Conservation (phyloP, 2,113 vertebrate species). For the Amphiprion percula region DNA sequence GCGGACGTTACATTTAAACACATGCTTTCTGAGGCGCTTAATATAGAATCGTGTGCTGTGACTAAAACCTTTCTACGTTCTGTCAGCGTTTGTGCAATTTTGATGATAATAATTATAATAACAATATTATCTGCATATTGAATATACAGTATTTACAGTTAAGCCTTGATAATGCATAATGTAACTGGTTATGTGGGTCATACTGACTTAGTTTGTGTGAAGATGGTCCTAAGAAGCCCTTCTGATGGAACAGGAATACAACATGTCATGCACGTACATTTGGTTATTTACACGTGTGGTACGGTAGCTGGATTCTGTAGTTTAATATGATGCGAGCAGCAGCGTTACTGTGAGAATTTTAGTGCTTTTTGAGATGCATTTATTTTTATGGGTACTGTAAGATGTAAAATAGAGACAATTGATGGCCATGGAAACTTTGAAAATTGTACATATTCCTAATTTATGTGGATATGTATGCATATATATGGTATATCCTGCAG, state of each 20-base stretch:
- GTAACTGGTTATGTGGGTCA: conserved; percentile 53
- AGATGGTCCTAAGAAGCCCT: conserved; percentile 71
- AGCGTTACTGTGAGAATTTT: conserved; percentile 5
- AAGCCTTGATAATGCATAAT: conserved; percentile 56
- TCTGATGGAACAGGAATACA: conserved; percentile 67
- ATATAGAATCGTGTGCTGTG: conserved; percentile 51
- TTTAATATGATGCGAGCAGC: conserved; percentile 25
- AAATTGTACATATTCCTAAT: conserved; percentile 24
- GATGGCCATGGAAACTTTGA: neutral
- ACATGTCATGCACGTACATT: conserved; percentile 71
- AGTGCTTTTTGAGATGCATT: conserved; percentile 24
- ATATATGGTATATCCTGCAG: conserved; percentile 1
- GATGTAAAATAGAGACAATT: neutral
- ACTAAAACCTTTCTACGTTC: conserved; percentile 35
- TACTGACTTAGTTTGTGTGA: conserved; percentile 57
- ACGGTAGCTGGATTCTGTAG: conserved; percentile 27
- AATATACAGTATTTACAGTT: conserved; percentile 77
- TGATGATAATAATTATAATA: conserved; percentile 15
- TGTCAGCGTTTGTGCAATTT: conserved; percentile 63
- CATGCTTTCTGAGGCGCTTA: conserved; percentile 69
- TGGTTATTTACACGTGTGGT: conserved; percentile 66
- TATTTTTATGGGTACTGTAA: neutral
- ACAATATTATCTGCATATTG: conserved; percentile 55
- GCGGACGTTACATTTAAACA: conserved; percentile 53
- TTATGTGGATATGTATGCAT: neutral